phyloP scores from a whole-genome alignment of 2,888 invertebrate genomes.

The Mimachlamys varia region DNA sequence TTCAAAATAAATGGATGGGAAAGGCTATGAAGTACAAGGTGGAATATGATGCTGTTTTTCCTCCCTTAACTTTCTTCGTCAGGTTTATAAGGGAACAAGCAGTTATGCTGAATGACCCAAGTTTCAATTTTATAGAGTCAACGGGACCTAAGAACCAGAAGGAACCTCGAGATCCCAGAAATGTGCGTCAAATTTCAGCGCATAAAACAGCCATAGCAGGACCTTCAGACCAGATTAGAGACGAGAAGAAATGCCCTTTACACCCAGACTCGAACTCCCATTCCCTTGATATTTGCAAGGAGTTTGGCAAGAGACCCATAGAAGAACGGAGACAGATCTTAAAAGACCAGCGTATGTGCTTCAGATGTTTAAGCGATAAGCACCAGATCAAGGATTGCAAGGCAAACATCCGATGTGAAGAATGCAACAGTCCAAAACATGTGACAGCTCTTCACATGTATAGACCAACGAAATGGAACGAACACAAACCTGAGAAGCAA shows the following conservation, averaged over 20 bases:
- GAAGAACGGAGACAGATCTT: slow-evolving; percentile 48
- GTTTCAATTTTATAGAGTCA: slow-evolving; percentile 46
- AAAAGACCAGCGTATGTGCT: slow-evolving; percentile 50
- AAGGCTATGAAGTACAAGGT: slow-evolving; percentile 55
- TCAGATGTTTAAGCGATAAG: slow-evolving; percentile 47
- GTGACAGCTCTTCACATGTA: slow-evolving; percentile 46
- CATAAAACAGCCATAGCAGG: background rate
- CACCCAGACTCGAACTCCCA: background rate
- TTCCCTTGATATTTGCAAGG: background rate
- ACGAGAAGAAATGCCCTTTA: background rate
- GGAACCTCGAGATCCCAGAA: background rate
- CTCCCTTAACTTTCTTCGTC: slow-evolving; percentile 57
- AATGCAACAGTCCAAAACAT: slow-evolving; percentile 52
- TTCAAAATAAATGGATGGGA: slow-evolving; percentile 59
- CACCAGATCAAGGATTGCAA: slow-evolving; percentile 49
- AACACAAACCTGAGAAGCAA: background rate
- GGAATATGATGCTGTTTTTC: slow-evolving; percentile 50
- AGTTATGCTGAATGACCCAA: slow-evolving; percentile 54
- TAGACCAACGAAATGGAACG: too few species aligned
- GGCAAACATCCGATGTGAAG: slow-evolving; percentile 45
- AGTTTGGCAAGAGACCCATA: background rate
- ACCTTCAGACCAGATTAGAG: slow-evolving; percentile 9
- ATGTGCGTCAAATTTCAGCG: background rate
- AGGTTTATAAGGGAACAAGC: slow-evolving; percentile 53
- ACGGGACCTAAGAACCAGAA: background rate